These are phyloP conservation scores for Corydoras maculifer DNA, from an alignment of 2,113 vertebrate species.

Conservation along the genomic window DNA sequence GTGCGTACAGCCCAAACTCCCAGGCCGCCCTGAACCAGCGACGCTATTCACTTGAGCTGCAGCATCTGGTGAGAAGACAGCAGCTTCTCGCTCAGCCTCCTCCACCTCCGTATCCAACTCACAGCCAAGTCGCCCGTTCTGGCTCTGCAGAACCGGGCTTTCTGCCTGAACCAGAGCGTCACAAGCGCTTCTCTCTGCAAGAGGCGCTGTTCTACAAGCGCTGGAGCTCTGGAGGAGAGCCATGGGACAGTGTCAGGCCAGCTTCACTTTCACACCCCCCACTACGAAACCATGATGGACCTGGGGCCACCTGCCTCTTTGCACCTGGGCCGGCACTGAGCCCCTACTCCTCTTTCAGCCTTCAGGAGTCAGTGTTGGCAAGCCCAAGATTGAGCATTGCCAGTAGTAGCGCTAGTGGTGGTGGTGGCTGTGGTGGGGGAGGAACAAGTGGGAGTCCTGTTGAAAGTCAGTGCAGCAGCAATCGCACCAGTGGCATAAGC, in stretches of 20 bases:
- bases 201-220: slow-evolving; percentile 70
- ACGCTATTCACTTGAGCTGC: slow-evolving; percentile 70
- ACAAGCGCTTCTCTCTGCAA: slow-evolving; percentile 70
- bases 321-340: slow-evolving; percentile 59
- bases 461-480: slow-evolving; percentile 77
- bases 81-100: slow-evolving; percentile 68
- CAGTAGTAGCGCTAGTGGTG: slow-evolving; percentile 77
- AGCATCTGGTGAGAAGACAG: slow-evolving; percentile 65
- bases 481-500: slow-evolving; percentile 81
- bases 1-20: slow-evolving; percentile 49
- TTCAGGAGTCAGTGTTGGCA: slow-evolving; percentile 68
- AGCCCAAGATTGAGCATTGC: slow-evolving; percentile 80
- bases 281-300: slow-evolving; percentile 52
- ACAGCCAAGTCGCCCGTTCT: slow-evolving; percentile 38
- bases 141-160: slow-evolving; percentile 56
- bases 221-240: slow-evolving; percentile 63
- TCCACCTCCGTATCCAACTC: slow-evolving; percentile 49
- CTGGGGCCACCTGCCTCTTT: slow-evolving; percentile 57
- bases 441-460: slow-evolving; percentile 71
- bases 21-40: slow-evolving; percentile 58
- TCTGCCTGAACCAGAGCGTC: slow-evolving; percentile 64
- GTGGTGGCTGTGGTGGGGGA: slow-evolving; percentile 67
- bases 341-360: slow-evolving; percentile 70
- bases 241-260: slow-evolving; percentile 57
- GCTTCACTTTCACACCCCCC: slow-evolving; percentile 57